Evolutionary conservation across 2,797 vertebrate genomes (phyloP), one percentile per base, ranked within the genome.

Genomic region (Phrynocephalus vlangalii): DNA sequence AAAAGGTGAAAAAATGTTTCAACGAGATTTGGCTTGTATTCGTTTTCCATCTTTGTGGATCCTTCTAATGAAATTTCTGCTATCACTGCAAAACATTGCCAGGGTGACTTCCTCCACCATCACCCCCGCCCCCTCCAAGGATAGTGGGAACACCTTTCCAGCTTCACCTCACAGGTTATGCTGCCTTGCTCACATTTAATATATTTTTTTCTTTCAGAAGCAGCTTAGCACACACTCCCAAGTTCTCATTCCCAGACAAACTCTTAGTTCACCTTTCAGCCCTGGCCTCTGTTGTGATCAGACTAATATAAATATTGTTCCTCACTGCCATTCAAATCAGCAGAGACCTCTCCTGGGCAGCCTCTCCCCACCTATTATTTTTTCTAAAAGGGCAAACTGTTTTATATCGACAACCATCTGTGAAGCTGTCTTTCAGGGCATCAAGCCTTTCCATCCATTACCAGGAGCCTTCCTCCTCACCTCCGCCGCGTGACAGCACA

Each of bases 401-500:
- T 97, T 97, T 96, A 96, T 96, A 96, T 96, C 85, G 22, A 96
- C 95, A 96, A 72, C 97, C 97, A 97, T 97, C 97, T 97, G 97
- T 96, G 97, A 97, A 95, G 90, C 95, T 96, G 95, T 96, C 95
- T 97, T 96, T 96, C 94, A 96, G 96, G 94, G 96, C 96, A 97
- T 97, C 97, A 97, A 97, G 97, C 95, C 94, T 96, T 95, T 95
- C 97, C 96, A 96, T 96, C 97, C 96, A 97, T 97, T 97, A 96
- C 96, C 4, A 93, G 91, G 85, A 96, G 93, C 95, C 95, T 96
- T 96, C 95, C 95, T 97, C 96, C 95, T 97, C 96, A 97, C 97
- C 96, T 96, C 96, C 6, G 15, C 94, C 92, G 96, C 94, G 94
- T 97, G 97, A 97, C 97, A 97, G 97, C 81, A 92, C 97, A 96